phyloP scores from a whole-genome alignment of 64 coral and sea anemone species.

The Stichodactyla helianthus region DNA sequence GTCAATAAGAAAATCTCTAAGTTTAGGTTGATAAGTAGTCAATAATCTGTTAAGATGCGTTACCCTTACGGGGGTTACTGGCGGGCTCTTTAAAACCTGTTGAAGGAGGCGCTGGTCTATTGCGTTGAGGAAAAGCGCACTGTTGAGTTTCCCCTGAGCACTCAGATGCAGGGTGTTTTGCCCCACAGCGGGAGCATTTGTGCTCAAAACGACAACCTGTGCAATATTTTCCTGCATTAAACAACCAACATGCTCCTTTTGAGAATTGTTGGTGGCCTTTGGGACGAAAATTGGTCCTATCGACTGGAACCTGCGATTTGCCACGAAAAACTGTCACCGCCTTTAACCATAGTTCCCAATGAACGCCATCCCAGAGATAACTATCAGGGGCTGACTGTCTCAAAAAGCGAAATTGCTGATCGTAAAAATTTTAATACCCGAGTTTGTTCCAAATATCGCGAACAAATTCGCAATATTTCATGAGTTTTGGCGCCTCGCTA shows the following conservation, averaged over 20 bases:
- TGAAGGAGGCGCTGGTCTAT: not conserved
- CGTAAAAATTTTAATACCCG: conserved; percentile 17
- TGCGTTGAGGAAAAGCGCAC: not conserved
- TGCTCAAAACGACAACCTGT: too few relatives aligned
- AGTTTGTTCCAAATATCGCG: conserved; percentile 20
- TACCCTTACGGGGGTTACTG: conserved; percentile 38
- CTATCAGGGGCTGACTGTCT: conserved; percentile 34
- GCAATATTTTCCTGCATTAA: conserved; percentile 1
- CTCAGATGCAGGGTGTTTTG: not conserved
- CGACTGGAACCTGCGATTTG: not conserved
- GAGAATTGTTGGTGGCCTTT: not conserved
- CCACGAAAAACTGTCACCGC: not conserved
- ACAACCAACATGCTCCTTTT: not conserved
- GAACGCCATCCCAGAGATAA: conserved; percentile 27
- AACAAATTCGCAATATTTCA: conserved; percentile 36
- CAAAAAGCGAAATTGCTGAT: conserved; percentile 20
- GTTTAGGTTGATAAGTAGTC: not conserved
- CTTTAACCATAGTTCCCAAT: conserved; percentile 39
- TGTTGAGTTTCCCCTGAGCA: not conserved
- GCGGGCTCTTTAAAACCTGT: not conserved
- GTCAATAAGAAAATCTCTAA: not conserved
- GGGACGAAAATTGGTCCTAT: not conserved
- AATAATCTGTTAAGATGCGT: conserved; percentile 10
- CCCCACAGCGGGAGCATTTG: not conserved
- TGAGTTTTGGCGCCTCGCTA: not conserved